phyloP scores from a whole-genome alignment of 2,797 vertebrate species.

The Echeneis naucrates region DNA sequence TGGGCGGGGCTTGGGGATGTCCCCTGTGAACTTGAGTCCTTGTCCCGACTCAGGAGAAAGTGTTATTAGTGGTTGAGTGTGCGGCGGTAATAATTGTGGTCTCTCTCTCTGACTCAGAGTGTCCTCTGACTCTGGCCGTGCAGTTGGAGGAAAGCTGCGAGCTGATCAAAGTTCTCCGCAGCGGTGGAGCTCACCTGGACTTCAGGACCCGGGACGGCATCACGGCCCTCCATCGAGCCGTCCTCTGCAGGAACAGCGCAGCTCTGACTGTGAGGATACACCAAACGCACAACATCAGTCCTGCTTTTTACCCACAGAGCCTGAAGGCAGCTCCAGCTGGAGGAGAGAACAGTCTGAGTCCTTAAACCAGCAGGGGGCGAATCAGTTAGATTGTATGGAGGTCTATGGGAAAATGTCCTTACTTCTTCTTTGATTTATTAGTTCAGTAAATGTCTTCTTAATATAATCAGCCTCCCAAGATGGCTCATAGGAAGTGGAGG shows the following conservation, averaged over 20 bases:
- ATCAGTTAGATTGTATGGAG: too few species aligned
- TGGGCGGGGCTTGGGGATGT: too few species aligned
- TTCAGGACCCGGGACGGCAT: conserved; percentile 96
- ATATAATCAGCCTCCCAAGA: too few species aligned
- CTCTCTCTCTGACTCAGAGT: conserved; percentile 83
- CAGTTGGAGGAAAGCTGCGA: conserved; percentile 92
- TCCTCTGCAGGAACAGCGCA: conserved; percentile 90
- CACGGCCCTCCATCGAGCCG: conserved; percentile 93
- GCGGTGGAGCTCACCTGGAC: conserved; percentile 94
- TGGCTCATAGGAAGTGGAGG: too few species aligned
- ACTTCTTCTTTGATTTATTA: too few species aligned
- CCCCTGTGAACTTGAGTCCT: not conserved
- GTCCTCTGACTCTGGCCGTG: conserved; percentile 93
- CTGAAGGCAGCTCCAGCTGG: not conserved
- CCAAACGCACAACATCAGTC: not conserved
- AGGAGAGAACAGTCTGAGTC: too few species aligned
- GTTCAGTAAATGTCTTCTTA: too few species aligned
- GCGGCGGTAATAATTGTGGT: not conserved
- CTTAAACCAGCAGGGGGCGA: too few species aligned
- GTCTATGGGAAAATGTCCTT: too few species aligned
- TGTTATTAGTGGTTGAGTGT: not conserved
- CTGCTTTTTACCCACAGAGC: not conserved
- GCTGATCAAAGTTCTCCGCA: conserved; percentile 91
- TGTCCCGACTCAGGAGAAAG: not conserved
- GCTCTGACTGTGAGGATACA: conserved; percentile 87